A percentile compares a stretch with the other conserved stretches of the same genome.
Evolutionary conservation across 2,113 vertebrate genomes (phyloP).

Genomic region (Antechinus stuartii): DNA sequence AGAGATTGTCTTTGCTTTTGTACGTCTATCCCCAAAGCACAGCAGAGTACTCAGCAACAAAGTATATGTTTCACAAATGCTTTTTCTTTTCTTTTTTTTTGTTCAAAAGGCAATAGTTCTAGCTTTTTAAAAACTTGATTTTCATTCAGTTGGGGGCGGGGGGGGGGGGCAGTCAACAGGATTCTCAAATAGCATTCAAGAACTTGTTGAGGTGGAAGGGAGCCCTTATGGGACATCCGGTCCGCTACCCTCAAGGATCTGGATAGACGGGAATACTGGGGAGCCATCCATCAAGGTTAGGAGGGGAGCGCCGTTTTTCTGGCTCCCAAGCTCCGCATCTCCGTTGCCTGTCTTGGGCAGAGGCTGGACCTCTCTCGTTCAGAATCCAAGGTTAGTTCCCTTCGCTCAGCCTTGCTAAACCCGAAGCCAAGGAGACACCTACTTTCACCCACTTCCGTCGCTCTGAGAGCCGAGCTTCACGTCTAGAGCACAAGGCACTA

Average conservation of each 20-base stretch:
- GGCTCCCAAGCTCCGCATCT: not conserved
- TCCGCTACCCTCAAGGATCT: not conserved
- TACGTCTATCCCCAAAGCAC: not conserved
- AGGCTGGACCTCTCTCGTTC: not conserved
- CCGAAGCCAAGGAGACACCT: slow-evolving; percentile 47
- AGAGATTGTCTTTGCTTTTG: not conserved
- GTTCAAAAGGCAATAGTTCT: not conserved
- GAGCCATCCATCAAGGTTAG: too few species aligned
- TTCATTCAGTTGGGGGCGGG: not conserved
- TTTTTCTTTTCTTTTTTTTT: not conserved
- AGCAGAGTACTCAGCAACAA: too few species aligned
- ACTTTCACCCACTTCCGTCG: slow-evolving; percentile 74
- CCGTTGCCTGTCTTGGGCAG: accelerated
- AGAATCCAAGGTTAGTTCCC: not conserved
- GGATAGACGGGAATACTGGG: not conserved
- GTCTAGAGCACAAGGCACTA: not conserved
- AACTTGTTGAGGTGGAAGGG: not conserved
- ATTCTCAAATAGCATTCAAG: not conserved
- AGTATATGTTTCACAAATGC: not conserved
- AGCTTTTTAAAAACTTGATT: not conserved
- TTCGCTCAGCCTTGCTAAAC: not conserved
- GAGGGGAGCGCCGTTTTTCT: not conserved
- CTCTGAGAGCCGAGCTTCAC: slow-evolving; percentile 57
- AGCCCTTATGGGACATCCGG: not conserved
- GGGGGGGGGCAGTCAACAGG: not conserved